Base-by-base conservation (phyloP, 1,140 invertebrate species). In the Drosophila leontia region DNA sequence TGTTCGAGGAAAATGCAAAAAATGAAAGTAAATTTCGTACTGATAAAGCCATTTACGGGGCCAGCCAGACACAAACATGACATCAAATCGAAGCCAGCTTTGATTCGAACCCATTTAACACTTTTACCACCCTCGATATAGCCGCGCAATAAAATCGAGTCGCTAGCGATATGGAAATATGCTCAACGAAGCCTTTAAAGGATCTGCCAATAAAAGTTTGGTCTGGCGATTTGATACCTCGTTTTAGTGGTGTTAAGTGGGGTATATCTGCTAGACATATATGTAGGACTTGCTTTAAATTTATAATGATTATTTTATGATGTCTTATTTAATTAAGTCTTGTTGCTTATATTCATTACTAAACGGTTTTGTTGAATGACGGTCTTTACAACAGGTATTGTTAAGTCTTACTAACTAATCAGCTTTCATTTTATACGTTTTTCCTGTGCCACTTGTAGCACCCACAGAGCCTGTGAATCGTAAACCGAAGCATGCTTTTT, bases 51-150 rank as follows among this genome's bases (percentile, higher is more conserved):
- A 83, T 83, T 83, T 79, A 60, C 29, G 63, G 53, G 47, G 53
- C 81, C 48, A 65, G 64, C 42, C 41, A 78, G 41, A 71, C 67
- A 70, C 58, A 69, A 78, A 69, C 75, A 68, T 76, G 72, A 76
- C 61, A 80, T 84, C 81, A 68, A 85, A 77, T 82, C 79, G 80
- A 87, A 82, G 45, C 67, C 32, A 65, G 56, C 51, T 78, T 60
- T 81, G 83, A 85, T 80, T 65, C 76, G 82, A 59, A 48, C 34
- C 74, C 82, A 85, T 90, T 86, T 86, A 82, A 82, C 82, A 86
- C 82, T 87, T 82, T 86, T 86, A 82, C 75, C 58, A 42, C 50
- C 69, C 65, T 42, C 68, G 68, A 72, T 72, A 72, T 32, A 60
- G 32, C 53, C 53, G 51, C 6, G 53, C 67, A 58, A 60, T 57